Conservation (phyloP, 2,113 vertebrate species). For the Dipodomys ordii region DNA sequence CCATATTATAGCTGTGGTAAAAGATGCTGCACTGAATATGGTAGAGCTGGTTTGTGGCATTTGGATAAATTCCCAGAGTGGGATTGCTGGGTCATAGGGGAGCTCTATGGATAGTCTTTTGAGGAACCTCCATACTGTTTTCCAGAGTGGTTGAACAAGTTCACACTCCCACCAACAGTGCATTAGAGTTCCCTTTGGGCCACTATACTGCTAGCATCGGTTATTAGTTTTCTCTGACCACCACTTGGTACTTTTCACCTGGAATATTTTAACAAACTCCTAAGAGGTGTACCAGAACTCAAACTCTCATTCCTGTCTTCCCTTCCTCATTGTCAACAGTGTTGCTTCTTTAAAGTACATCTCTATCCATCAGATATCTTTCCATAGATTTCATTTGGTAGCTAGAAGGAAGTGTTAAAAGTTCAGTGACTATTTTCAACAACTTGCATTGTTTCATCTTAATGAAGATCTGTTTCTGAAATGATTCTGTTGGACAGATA, state of each 20-base stretch:
- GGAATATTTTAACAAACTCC: not conserved
- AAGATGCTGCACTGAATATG: no score
- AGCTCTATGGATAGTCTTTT: no score
- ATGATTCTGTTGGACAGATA: not conserved
- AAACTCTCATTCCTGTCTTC: not conserved
- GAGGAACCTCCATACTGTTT: no score
- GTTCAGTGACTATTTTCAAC: conserved; percentile 17
- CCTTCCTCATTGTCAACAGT: not conserved
- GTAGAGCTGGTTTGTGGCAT: no score
- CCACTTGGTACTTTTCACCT: not conserved
- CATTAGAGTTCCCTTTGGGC: no score
- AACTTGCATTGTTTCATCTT: conserved; percentile 8
- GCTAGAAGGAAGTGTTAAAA: not conserved
- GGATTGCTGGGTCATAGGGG: no score
- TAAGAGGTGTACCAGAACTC: not conserved
- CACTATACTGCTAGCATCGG: no score
- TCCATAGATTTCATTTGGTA: not conserved
- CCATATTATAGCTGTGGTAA: no score
- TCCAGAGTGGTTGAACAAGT: no score
- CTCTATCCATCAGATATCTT: not conserved
- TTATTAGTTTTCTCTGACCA: no score
- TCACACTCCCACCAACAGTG: no score
- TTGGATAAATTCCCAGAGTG: no score
- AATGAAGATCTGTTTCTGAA: not conserved
- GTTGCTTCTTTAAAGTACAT: not conserved